Evolutionary conservation across 1,140 invertebrate species (phyloP).

Genomic region (Adelges cooleyi): DNA sequence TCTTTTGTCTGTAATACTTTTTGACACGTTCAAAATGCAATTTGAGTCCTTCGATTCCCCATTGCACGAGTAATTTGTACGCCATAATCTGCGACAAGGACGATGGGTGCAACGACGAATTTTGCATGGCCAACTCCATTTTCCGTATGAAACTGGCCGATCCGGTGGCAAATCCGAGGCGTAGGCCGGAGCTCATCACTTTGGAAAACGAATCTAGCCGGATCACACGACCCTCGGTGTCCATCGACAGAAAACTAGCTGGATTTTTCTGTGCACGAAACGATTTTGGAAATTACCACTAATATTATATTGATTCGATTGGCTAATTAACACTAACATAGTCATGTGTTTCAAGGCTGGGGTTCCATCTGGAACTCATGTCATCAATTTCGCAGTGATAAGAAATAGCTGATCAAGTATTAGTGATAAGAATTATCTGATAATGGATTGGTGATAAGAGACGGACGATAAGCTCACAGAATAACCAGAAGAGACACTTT

Average conservation of each 20-base stretch:
- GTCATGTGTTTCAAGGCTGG: too few relatives aligned
- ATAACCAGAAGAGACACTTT: too few relatives aligned
- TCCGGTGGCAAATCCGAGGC: constrained; percentile 59
- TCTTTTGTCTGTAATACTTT: constrained; percentile 51
- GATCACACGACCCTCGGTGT: constrained; percentile 61
- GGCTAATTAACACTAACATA: too few relatives aligned
- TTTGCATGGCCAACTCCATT: constrained; percentile 59
- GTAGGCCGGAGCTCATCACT: constrained; percentile 59
- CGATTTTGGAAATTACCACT: too few relatives aligned
- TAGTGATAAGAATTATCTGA: too few relatives aligned
- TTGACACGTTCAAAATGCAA: constrained; percentile 49
- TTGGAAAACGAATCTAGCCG: constrained; percentile 72
- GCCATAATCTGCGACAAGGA: constrained; percentile 56
- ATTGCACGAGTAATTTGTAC: constrained; percentile 47
- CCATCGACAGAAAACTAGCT: constrained; percentile 61
- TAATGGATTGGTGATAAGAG: too few relatives aligned
- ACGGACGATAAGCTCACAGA: too few relatives aligned
- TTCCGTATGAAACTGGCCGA: constrained; percentile 48
- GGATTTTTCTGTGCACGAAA: constrained; percentile 46
- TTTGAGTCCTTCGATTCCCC: constrained; percentile 49
- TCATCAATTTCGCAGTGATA: too few relatives aligned
- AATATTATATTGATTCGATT: too few relatives aligned
- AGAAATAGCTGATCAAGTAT: too few relatives aligned
- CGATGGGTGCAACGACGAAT: constrained; percentile 57
- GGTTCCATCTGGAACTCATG: too few relatives aligned